Conservation (phyloP, 2,888 invertebrate genomes). For the Diplolepis rosae region DNA sequence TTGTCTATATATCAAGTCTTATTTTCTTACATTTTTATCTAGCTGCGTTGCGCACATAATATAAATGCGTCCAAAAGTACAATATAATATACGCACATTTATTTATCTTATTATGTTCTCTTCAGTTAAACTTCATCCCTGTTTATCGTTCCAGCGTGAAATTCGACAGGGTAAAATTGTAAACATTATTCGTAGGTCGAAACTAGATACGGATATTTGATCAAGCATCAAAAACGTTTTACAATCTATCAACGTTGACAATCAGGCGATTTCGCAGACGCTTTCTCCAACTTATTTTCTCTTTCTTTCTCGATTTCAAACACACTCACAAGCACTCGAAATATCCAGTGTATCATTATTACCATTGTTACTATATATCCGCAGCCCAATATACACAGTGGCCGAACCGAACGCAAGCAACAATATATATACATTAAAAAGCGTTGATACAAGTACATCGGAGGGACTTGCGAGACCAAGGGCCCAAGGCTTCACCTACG, state of each 20-base stretch:
- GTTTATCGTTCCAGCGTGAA: conserved; percentile 27
- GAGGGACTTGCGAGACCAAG: conserved; percentile 37
- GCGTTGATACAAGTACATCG: conserved; percentile 54
- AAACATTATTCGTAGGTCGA: conserved; percentile 30
- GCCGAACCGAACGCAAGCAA: conserved; percentile 64
- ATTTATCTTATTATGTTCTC: conserved; percentile 18
- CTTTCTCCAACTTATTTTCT: neutral
- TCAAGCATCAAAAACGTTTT: conserved; percentile 27
- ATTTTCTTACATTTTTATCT: neutral
- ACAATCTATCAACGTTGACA: conserved; percentile 26
- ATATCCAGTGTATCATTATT: conserved; percentile 51
- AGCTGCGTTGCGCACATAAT: conserved; percentile 25
- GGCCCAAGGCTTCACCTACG: conserved; percentile 18
- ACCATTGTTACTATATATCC: conserved; percentile 48
- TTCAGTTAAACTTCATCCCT: conserved; percentile 24
- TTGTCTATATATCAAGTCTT: conserved; percentile 22
- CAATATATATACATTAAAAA: conserved; percentile 69
- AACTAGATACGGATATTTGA: conserved; percentile 29
- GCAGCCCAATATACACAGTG: conserved; percentile 58
- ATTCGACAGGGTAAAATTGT: conserved; percentile 22
- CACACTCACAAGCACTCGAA: conserved; percentile 43
- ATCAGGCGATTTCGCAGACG: conserved; percentile 11
- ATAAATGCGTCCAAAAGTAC: conserved; percentile 30
- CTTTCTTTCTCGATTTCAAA: conserved; percentile 14
- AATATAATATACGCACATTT: conserved; percentile 27